Percentiles rank a stretch among this genome's conserved stretches.
Conservation (phyloP, 35 echinoderm and acorn worm species). For the Eucidaris tribuloides region DNA sequence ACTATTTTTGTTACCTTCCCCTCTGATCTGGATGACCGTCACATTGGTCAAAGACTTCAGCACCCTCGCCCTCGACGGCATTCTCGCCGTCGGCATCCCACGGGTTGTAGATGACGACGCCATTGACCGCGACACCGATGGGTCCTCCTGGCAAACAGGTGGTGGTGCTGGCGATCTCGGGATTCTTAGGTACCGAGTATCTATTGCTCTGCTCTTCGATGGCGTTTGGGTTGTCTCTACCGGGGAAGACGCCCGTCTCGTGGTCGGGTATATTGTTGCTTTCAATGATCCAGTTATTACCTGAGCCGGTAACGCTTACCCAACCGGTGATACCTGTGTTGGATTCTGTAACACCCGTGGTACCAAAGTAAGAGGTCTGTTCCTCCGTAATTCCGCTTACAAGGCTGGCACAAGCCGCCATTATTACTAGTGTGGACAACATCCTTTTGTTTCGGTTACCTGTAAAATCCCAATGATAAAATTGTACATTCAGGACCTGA, state of each 20-base stretch:
- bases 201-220: not conserved
- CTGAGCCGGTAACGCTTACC: not conserved
- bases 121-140: constrained; percentile 49
- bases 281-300: not conserved
- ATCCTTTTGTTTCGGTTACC: no score
- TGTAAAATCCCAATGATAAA: no score
- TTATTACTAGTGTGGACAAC: no score
- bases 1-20: not conserved
- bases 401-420: no score
- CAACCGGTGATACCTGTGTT: not conserved
- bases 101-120: constrained; percentile 67
- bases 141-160: constrained; percentile 51
- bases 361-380: not conserved
- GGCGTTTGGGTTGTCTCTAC: not conserved
- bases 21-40: constrained; percentile 65
- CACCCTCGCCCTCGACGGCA: constrained; percentile 54
- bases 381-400: not conserved
- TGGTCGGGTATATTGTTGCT: constrained; percentile 6
- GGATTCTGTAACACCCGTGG: not conserved
- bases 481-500: no score
- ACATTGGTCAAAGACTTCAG: constrained; percentile 67
- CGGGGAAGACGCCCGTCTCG: not conserved
- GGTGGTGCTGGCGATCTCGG: not conserved
- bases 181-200: not conserved
- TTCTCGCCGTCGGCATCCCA: constrained; percentile 42